Percentiles rank a stretch among this genome's conserved stretches.
phyloP scores from a whole-genome alignment of 2,113 vertebrate genomes.

The Dolichallabes microphthalmus region DNA sequence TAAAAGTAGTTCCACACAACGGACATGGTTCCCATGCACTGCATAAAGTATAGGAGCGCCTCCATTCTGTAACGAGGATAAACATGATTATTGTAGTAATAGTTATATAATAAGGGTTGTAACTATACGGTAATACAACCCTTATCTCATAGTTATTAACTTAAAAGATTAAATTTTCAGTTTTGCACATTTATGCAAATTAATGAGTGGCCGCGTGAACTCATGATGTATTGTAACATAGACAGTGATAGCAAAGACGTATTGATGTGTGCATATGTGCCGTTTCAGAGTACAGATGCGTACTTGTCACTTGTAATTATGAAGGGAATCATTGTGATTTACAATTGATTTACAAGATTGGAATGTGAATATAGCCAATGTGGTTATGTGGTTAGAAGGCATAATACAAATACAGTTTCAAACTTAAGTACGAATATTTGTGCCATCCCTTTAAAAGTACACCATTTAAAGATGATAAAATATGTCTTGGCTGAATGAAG shows the following conservation, averaged over 20 bases:
- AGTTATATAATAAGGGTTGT: too few relatives aligned
- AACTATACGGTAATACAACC: not conserved
- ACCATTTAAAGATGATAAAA: not conserved
- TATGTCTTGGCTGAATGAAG: not conserved
- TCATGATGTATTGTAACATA: too few relatives aligned
- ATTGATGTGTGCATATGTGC: too few relatives aligned
- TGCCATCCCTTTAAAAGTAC: too few relatives aligned
- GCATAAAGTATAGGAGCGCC: conserved; percentile 93
- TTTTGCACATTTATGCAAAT: not conserved
- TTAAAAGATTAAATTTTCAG: not conserved
- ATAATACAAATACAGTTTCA: not conserved
- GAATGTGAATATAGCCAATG: too few relatives aligned
- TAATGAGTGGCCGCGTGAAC: too few relatives aligned
- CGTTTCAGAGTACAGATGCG: too few relatives aligned
- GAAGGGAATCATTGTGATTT: too few relatives aligned
- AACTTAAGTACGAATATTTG: not conserved
- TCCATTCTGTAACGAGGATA: conserved; percentile 82
- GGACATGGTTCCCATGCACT: conserved; percentile 96
- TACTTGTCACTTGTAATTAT: too few relatives aligned
- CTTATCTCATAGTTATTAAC: not conserved
- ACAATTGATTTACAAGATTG: too few relatives aligned
- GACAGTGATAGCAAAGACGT: too few relatives aligned
- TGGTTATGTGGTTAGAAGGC: not conserved
- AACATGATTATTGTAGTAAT: not conserved
- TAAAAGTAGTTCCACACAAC: conserved; percentile 92